Conservation (phyloP, 2,113 vertebrate species). For the Euleptes europaea region DNA sequence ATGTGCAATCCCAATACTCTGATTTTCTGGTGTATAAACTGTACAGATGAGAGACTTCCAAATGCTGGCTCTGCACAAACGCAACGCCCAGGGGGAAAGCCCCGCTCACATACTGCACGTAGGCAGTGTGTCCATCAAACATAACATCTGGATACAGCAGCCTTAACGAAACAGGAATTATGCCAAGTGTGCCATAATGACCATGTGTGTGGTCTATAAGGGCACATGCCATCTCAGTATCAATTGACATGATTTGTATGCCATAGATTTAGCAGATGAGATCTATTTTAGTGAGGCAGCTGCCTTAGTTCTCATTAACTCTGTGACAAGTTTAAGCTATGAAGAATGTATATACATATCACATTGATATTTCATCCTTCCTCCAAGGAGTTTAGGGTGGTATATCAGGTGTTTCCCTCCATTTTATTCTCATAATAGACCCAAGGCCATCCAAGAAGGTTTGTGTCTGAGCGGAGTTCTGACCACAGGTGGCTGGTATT, state of each 20-base stretch:
- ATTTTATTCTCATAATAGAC: too few relatives aligned
- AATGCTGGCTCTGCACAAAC: background rate
- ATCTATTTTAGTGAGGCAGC: slow-evolving; percentile 31
- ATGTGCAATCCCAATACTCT: background rate
- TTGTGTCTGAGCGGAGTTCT: background rate
- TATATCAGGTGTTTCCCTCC: too few relatives aligned
- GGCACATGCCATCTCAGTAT: slow-evolving; percentile 5
- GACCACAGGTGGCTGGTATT: background rate
- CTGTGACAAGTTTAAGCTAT: background rate
- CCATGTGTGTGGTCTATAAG: background rate
- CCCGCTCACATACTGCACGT: background rate
- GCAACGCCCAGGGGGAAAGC: background rate
- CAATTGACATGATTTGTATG: slow-evolving; percentile 26
- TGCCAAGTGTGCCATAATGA: background rate
- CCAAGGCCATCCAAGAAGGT: background rate
- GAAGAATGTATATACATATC: background rate
- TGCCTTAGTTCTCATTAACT: background rate
- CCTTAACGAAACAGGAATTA: background rate
- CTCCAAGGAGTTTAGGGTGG: too few relatives aligned
- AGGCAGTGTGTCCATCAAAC: too few relatives aligned
- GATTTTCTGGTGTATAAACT: background rate
- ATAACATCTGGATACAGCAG: background rate
- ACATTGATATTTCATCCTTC: background rate
- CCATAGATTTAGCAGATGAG: slow-evolving; percentile 27
- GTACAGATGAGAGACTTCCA: background rate